phyloP scores from a whole-genome alignment of 2,888 invertebrate species.

The Corythucha ciliata region DNA sequence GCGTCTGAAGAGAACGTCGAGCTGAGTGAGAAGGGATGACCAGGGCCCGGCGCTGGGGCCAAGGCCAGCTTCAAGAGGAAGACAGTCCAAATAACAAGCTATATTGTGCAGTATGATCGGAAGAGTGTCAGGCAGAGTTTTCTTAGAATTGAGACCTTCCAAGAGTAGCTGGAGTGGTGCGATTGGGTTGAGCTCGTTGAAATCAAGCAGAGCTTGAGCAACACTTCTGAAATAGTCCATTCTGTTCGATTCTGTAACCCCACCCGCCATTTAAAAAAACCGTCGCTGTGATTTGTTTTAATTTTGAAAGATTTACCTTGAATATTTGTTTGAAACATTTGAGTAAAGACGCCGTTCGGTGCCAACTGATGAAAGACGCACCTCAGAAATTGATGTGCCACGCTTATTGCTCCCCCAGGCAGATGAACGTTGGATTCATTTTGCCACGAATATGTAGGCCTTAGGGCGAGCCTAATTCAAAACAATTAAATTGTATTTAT shows the following conservation, averaged over 20 bases:
- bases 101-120: conserved; percentile 80
- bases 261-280: neutral
- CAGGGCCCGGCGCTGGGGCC: conserved; percentile 54
- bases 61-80: conserved; percentile 70
- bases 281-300: neutral
- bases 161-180: conserved; percentile 85
- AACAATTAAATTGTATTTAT: too few species aligned
- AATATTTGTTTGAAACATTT: conserved; percentile 84
- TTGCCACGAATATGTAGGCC: conserved; percentile 81
- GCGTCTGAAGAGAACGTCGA: conserved; percentile 78
- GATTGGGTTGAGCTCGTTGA: conserved; percentile 89
- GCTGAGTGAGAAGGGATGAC: conserved; percentile 70
- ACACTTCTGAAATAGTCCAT: conserved; percentile 89
- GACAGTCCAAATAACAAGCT: conserved; percentile 83
- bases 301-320: conserved; percentile 62
- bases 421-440: conserved; percentile 76
- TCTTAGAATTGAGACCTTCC: conserved; percentile 72
- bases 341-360: conserved; percentile 91
- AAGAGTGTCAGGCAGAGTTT: conserved; percentile 62
- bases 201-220: conserved; percentile 86
- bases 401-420: conserved; percentile 89
- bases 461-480: conserved; percentile 68
- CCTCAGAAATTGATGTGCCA: conserved; percentile 92
- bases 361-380: conserved; percentile 94
- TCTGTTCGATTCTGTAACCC: conserved; percentile 53